Conservation (phyloP, 2,113 vertebrate species). For the Mugil cephalus region DNA sequence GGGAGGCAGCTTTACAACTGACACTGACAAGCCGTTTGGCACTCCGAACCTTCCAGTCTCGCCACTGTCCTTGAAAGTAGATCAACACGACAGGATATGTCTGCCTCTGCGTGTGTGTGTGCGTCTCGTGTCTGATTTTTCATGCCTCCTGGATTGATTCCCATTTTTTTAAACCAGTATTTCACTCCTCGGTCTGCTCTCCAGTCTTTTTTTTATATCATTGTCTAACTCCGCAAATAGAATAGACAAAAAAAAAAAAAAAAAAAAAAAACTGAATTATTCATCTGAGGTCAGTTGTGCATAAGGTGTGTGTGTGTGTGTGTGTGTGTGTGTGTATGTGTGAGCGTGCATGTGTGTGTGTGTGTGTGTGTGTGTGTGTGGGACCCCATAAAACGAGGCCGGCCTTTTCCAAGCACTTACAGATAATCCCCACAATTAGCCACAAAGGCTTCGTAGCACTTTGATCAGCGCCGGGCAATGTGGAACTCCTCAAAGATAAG, state of each 20-base stretch:
- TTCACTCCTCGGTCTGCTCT: constrained; percentile 42
- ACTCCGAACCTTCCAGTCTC: constrained; percentile 62
- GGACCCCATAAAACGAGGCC: constrained; percentile 74
- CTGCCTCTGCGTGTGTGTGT: constrained; percentile 44
- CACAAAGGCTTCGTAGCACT: constrained; percentile 80
- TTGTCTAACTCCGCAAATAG: constrained; percentile 19
- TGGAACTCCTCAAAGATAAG: constrained; percentile 80
- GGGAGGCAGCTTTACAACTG: constrained; percentile 78
- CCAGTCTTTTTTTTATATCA: constrained; percentile 32
- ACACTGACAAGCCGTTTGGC: constrained; percentile 79
- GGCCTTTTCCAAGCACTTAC: constrained; percentile 80
- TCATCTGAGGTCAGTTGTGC: constrained; percentile 42
- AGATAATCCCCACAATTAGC: constrained; percentile 87
- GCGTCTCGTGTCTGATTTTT: constrained; percentile 42
- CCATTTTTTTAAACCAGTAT: constrained; percentile 35
- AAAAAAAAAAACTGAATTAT: constrained; percentile 45
- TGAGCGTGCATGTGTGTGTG: constrained; percentile 16
- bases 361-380: constrained; percentile 21
- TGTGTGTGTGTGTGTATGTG: constrained; percentile 15
- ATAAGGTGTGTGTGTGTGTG: constrained; percentile 15
- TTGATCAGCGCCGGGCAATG: constrained; percentile 81
- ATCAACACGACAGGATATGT: constrained; percentile 77
- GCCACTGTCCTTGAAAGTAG: constrained; percentile 78
- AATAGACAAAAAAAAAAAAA: constrained; percentile 40
- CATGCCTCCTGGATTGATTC: constrained; percentile 49